Base-by-base conservation (phyloP, 1,140 invertebrate species). In the Drosophila miranda region DNA sequence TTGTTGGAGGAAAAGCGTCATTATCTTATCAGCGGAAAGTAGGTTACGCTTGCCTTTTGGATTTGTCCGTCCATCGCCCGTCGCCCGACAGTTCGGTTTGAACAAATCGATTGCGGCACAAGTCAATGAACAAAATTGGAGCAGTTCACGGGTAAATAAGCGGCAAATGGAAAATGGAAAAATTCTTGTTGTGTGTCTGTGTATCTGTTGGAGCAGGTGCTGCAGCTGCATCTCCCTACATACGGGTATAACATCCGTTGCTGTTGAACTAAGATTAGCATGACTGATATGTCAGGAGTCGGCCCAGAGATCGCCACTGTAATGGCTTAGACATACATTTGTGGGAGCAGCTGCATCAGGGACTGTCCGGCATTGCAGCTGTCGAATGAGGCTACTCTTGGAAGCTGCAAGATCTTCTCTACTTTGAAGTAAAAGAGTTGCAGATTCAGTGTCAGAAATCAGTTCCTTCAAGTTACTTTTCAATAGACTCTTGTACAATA, bases 21-120 rank as follows among this genome's bases (percentile, higher is more conserved):
- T 86, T 86, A 86, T 86, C 81, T 86, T 86, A 86, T 86, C 81
- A 86, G 82, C 74, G 60, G 58, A 81, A 86, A 87, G 63, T 86
- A 81, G 81, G 81, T 68, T 68, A 68, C 64, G 62, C 48, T 19
- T 49, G 64, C 62, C 64, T 56, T 34, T 19, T 49, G 62, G 64
- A 56, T 68, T 68, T 50, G 43, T 30, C 28, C 7, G 28, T 2
- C 6, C 26, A 4, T 26, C 26, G 28, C 1, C 75, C 75, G 70
- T 1, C 58, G 46, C 19, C 19, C 19, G 19, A 2, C 19, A 19
- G 19, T 67, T 74, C 46, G 58, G 48, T 53, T 56, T 43, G 26
- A 51, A 53, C 54, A 67, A 84, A 84, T 84, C 81, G 81, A 84
- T 84, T 84, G 81, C 50, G 68, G 81, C 77, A 64, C 73, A 26